A percentile compares a stretch with the other conserved stretches of the same genome.
Evolutionary conservation across 2,113 vertebrate genomes (phyloP).

Genomic region (Nerophis ophidion): DNA sequence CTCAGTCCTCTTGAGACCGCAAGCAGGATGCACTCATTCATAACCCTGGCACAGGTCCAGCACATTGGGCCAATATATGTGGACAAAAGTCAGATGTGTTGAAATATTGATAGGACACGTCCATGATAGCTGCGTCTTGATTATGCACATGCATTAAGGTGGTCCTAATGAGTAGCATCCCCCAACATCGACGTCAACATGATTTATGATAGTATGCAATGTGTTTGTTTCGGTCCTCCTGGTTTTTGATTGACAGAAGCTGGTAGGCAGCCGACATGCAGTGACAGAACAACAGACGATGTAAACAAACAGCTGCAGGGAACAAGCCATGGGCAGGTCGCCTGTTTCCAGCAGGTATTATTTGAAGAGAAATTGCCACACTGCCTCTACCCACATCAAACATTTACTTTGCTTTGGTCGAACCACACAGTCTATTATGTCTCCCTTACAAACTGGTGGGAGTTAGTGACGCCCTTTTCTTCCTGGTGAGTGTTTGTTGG

Average conservation of each 20-base stretch:
- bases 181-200: too few relatives aligned
- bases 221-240: not conserved
- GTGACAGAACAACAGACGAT: not conserved
- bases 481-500: not conserved
- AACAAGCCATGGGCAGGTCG: not conserved
- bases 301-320: not conserved
- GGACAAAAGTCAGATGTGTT: conserved; percentile 32
- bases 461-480: too few relatives aligned
- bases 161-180: not conserved
- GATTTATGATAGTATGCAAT: not conserved
- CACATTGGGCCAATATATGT: conserved; percentile 34
- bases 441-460: too few relatives aligned
- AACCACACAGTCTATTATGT: not conserved
- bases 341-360: not conserved
- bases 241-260: not conserved
- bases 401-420: too few relatives aligned
- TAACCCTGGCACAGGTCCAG: conserved; percentile 41
- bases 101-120: conserved; percentile 47
- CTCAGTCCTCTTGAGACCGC: conserved; percentile 23
- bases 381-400: too few relatives aligned
- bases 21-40: conserved; percentile 28
- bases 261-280: not conserved
- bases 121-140: conserved; percentile 4
- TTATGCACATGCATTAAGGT: not conserved
- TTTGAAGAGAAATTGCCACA: not conserved